A percentile compares a stretch with the other conserved stretches of the same genome.
Conservation (phyloP, 2,888 invertebrate species). For the Lochmaea capreae region DNA sequence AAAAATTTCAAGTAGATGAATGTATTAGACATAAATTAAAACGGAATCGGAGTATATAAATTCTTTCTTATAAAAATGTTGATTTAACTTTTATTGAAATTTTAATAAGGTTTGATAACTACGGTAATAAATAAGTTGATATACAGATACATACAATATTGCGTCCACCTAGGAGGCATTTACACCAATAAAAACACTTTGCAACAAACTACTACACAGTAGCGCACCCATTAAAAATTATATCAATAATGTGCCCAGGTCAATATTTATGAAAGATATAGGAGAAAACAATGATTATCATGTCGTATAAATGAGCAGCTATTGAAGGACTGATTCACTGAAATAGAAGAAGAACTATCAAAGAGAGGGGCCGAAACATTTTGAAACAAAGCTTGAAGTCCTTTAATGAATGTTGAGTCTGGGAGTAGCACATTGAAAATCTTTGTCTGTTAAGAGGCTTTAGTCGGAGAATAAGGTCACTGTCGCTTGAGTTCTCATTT, state of each 20-base stretch:
- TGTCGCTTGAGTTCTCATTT: no score
- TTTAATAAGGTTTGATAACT: constrained; percentile 9
- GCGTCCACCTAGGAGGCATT: constrained; percentile 3
- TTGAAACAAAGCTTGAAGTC: no score
- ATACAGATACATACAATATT: constrained; percentile 4
- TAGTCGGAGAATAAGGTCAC: no score
- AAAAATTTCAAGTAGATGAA: not conserved
- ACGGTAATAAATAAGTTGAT: not conserved
- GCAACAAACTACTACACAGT: not conserved
- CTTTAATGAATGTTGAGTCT: no score
- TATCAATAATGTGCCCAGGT: not conserved
- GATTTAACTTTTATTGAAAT: not conserved
- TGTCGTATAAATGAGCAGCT: no score
- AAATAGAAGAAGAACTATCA: no score
- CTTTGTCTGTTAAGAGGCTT: no score
- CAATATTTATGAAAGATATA: no score
- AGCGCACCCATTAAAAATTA: not conserved
- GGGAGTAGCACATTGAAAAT: no score
- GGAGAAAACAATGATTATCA: no score
- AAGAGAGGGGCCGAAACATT: no score
- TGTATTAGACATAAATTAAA: constrained; percentile 1
- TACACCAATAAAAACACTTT: not conserved
- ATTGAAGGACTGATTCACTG: no score
- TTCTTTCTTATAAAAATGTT: constrained; percentile 4
- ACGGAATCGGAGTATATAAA: not conserved